Percentiles rank a stretch among this genome's conserved stretches.
Evolutionary conservation across 2,888 invertebrate genomes (phyloP).

Genomic region (Netelia inedita): DNA sequence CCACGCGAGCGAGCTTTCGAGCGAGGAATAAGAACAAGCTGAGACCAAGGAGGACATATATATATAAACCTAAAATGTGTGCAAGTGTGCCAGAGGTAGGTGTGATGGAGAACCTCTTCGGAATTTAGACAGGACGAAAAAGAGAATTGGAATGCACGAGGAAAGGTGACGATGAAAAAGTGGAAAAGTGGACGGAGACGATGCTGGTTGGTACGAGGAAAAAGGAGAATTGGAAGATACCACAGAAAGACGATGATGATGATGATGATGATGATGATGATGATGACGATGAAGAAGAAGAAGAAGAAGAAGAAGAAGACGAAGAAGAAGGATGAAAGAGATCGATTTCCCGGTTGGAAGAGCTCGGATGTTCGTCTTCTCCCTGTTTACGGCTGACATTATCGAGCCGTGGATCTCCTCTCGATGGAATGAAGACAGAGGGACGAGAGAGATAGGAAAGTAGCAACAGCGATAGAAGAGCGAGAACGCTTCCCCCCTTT

Average conservation of each 20-base stretch:
- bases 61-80: neutral
- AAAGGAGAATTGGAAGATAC: neutral
- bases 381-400: conserved; percentile 65
- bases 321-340: conserved; percentile 37
- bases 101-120: conserved; percentile 60
- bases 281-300: conserved; percentile 40
- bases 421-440: conserved; percentile 58
- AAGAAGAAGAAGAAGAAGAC: conserved; percentile 42
- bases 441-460: conserved; percentile 45
- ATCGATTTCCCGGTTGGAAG: conserved; percentile 54
- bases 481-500: conserved; percentile 7
- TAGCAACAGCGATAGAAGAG: conserved; percentile 47
- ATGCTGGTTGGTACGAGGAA: neutral
- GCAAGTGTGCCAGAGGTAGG: conserved; percentile 10
- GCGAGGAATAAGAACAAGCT: conserved; percentile 2
- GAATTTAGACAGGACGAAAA: conserved; percentile 63
- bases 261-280: conserved; percentile 43
- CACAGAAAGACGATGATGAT: conserved; percentile 19
- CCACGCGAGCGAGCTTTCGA: conserved; percentile 22
- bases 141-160: conserved; percentile 61
- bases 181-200: too few relatives aligned
- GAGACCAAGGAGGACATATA: neutral
- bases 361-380: conserved; percentile 23
- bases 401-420: conserved; percentile 63
- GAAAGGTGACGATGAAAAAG: neutral